Evolutionary conservation across 2,888 invertebrate species (phyloP).

Genomic region (Ditylenchus weischeri): DNA sequence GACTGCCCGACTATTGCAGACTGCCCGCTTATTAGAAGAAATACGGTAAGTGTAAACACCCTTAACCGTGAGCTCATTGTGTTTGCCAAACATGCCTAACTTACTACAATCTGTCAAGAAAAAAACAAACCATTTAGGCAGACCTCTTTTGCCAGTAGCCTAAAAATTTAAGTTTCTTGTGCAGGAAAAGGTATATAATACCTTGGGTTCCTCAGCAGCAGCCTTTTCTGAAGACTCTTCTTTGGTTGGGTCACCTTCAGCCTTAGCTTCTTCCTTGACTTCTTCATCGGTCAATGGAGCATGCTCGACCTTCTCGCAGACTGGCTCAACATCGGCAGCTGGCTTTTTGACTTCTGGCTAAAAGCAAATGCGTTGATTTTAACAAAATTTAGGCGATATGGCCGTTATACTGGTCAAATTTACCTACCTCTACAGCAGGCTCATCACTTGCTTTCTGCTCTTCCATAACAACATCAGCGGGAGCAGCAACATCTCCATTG

Average conservation of each 20-base stretch:
- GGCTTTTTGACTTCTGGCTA: constrained; percentile 11
- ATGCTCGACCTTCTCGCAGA: too few species aligned
- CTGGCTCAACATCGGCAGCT: neutral
- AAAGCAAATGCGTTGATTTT: neutral
- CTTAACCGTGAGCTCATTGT: too few species aligned
- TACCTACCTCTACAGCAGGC: constrained; percentile 5
- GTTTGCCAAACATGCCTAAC: too few species aligned
- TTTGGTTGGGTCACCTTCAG: neutral
- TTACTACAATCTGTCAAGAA: constrained; percentile 6
- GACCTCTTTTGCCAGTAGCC: constrained; percentile 7
- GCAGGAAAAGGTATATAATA: constrained; percentile 8
- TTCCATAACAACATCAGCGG: neutral
- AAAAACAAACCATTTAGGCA: constrained; percentile 24
- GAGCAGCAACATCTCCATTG: constrained; percentile 3
- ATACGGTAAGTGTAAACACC: too few species aligned
- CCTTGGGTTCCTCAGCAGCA: constrained; percentile 29
- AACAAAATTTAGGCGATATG: neutral
- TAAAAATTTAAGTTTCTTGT: constrained; percentile 6
- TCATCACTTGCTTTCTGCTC: constrained; percentile 16
- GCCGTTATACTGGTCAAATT: too few species aligned
- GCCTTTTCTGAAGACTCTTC: constrained; percentile 14
- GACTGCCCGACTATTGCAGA: too few species aligned
- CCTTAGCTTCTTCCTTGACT: constrained; percentile 23
- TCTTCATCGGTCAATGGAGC: neutral
- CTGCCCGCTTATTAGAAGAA: too few species aligned